These are phyloP conservation scores for Archegozetes longisetosus DNA, from an alignment of 1,140 invertebrate genomes.

Conservation along the genomic window DNA sequence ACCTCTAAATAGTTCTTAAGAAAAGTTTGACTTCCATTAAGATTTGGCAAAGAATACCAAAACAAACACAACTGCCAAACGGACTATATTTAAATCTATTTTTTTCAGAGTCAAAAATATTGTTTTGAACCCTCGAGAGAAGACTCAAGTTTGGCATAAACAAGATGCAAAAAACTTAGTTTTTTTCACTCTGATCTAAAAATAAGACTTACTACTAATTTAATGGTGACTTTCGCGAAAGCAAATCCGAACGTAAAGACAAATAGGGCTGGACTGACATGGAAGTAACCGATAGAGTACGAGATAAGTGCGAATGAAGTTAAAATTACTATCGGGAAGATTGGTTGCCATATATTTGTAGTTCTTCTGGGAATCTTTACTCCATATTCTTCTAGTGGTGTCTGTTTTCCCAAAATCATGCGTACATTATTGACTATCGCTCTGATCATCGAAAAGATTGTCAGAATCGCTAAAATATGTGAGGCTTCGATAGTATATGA, in stretches of 20 bases:
- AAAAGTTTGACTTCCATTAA: too few species aligned
- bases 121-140: too few species aligned
- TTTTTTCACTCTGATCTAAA: neutral
- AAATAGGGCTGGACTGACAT: conserved; percentile 16
- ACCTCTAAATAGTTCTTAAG: too few species aligned
- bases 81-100: too few species aligned
- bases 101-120: too few species aligned
- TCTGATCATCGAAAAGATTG: neutral
- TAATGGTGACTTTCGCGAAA: conserved; percentile 20
- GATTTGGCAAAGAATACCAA: too few species aligned
- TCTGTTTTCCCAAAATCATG: conserved; percentile 9
- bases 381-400: conserved; percentile 11
- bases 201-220: conserved; percentile 19
- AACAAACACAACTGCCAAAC: too few species aligned
- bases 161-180: too few species aligned
- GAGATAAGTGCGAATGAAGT: conserved; percentile 5
- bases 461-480: conserved; percentile 3
- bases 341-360: conserved; percentile 9
- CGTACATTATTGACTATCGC: conserved; percentile 1
- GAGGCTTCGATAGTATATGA: neutral
- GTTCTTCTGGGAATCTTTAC: conserved; percentile 3
- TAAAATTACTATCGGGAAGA: conserved; percentile 14
- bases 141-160: too few species aligned
- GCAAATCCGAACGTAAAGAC: conserved; percentile 19
- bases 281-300: conserved; percentile 16